A percentile compares a stretch with the other conserved stretches of the same genome.
These are phyloP conservation scores for Poecile atricapillus DNA, from an alignment of 2,113 vertebrate species.

Conservation along the genomic window DNA sequence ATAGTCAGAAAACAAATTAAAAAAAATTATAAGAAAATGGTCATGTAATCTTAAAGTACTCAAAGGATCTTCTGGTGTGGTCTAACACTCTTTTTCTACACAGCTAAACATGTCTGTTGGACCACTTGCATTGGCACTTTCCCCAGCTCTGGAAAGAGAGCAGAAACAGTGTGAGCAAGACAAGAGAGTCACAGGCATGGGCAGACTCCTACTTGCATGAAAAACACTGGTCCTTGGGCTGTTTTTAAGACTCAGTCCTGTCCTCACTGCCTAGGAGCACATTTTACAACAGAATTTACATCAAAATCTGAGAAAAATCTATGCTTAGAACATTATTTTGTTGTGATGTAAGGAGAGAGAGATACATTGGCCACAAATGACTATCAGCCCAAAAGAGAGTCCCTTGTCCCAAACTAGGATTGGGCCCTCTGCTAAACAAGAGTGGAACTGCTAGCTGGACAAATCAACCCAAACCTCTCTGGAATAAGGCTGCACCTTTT, in stretches of 20 bases:
- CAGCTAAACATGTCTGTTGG: background rate
- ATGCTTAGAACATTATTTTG: background rate
- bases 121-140: background rate
- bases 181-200: accelerated
- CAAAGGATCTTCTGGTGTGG: background rate
- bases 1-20: background rate
- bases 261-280: background rate
- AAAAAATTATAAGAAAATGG: background rate
- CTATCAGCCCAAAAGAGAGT: background rate
- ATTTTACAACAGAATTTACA: background rate
- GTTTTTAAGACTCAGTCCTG: background rate
- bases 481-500: background rate
- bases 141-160: background rate
- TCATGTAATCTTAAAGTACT: background rate
- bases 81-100: background rate
- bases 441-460: background rate
- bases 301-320: background rate
- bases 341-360: background rate
- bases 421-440: background rate
- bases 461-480: background rate
- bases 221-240: background rate
- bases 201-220: background rate
- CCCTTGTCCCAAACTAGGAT: background rate
- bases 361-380: background rate
- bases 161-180: background rate